Base-by-base conservation (phyloP, 2,797 vertebrate species). In the Otus scops region DNA sequence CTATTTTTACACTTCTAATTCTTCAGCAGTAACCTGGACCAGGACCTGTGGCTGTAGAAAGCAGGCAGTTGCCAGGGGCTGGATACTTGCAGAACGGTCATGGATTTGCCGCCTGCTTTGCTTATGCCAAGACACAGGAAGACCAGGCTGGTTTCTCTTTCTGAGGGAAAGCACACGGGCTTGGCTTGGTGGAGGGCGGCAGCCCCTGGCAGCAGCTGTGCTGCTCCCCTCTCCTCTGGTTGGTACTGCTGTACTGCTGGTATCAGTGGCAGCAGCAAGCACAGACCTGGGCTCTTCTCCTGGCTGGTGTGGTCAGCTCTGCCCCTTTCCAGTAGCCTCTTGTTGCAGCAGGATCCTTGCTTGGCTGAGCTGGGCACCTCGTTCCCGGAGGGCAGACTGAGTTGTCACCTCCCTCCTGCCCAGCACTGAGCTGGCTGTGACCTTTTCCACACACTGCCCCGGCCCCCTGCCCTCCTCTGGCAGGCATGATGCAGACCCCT, bases 331-430 rank as follows among this genome's bases (percentile, higher is more conserved):
- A 43, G 47, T 2, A 48, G 28, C 32, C 50, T 56, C 53, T 21
- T 11, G 10, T 5, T 22, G 59, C 41, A 15, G 32, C 17, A 32
- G 51, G 41, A 53, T 28, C 60, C 64, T 50, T 26, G 38, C 24
- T 48, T 2, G 3, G 28, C 57, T 51, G 67, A 34, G 50, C 6
- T 30, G 39, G 24, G 22, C 27, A 18, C 11, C n/a, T 50, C 3
- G 2, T 34, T 91, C 39, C 45, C 0, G 1, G 22, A 10, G 28
- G 0, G 2, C 43, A 36, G 43, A 30, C 9, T 10, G 63, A 32
- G 45, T 7, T 59, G 76, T 54, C 68, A 45, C 34, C 15, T 54
- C 12, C 6, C 16, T 65, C 1, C 3, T 30, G 50, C 18, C 0
- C 5, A 53, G 57, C 24, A 9, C 53, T 1, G 3, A 34, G 43